These are phyloP conservation scores for Drosophila gunungcola DNA, from an alignment of 1,140 invertebrate genomes.

Conservation along the genomic window DNA sequence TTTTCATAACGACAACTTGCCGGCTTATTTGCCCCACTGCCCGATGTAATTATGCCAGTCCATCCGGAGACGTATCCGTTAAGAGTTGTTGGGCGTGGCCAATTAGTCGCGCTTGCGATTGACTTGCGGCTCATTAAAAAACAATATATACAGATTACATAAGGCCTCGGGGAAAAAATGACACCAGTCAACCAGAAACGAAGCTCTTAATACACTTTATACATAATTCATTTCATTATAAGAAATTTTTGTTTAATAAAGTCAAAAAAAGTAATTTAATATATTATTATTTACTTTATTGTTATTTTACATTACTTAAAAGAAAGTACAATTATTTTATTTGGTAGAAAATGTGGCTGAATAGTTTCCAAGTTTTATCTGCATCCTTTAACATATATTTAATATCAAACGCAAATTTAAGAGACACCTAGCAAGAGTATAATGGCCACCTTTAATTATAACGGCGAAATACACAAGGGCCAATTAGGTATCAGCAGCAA, in stretches of 20 bases:
- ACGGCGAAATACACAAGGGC: slow-evolving; percentile 58
- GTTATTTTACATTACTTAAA: too few species aligned
- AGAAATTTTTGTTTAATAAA: too few species aligned
- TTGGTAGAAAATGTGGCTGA: too few species aligned
- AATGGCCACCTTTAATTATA: slow-evolving; percentile 66
- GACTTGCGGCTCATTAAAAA: slow-evolving; percentile 83
- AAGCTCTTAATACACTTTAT: not conserved
- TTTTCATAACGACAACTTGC: slow-evolving; percentile 55
- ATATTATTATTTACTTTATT: too few species aligned
- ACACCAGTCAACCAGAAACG: not conserved
- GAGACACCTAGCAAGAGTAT: not conserved
- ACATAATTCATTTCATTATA: not conserved
- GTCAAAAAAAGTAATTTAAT: too few species aligned
- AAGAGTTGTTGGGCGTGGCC: slow-evolving; percentile 61
- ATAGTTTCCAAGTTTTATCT: not conserved
- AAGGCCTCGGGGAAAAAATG: slow-evolving; percentile 30
- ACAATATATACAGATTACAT: slow-evolving; percentile 80
- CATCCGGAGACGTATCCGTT: slow-evolving; percentile 42
- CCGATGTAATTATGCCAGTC: slow-evolving; percentile 67
- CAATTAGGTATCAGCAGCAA: slow-evolving; percentile 63
- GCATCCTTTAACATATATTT: not conserved
- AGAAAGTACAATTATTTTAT: too few species aligned
- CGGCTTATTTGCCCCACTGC: slow-evolving; percentile 49
- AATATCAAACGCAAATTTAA: not conserved
- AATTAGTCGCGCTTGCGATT: slow-evolving; percentile 77